phyloP scores from a whole-genome alignment of 1,140 invertebrate species.

The Littorina saxatilis region DNA sequence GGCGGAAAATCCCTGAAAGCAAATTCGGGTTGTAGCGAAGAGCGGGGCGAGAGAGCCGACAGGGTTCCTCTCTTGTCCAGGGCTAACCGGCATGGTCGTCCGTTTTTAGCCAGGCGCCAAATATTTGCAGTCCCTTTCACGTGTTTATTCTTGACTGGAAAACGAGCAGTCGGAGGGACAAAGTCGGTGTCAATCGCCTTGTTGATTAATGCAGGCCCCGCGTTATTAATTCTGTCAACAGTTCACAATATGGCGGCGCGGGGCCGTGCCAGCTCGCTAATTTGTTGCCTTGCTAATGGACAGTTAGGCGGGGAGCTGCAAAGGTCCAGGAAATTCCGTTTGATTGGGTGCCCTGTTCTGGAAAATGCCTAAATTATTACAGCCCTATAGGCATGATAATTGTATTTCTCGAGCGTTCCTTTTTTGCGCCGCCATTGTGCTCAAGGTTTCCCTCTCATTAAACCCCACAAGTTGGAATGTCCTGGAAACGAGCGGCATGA shows the following conservation, averaged over 20 bases:
- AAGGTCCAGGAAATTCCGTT: too few relatives aligned
- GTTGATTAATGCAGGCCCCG: slow-evolving; percentile 34
- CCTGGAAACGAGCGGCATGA: too few relatives aligned
- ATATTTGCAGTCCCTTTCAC: slow-evolving; percentile 32
- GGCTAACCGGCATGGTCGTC: neutral
- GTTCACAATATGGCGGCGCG: slow-evolving; percentile 17
- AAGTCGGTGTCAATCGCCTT: slow-evolving; percentile 37
- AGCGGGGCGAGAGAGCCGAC: slow-evolving; percentile 18
- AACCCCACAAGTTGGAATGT: too few relatives aligned
- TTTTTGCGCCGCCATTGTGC: too few relatives aligned
- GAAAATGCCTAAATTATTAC: too few relatives aligned
- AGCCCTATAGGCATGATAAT: too few relatives aligned
- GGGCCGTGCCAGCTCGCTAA: slow-evolving; percentile 12
- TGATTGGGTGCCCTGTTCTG: too few relatives aligned
- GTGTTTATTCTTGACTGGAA: slow-evolving; percentile 34
- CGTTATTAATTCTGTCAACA: slow-evolving; percentile 42
- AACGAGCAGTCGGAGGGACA: slow-evolving; percentile 22
- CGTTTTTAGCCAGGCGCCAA: slow-evolving; percentile 29
- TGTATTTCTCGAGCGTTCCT: too few relatives aligned
- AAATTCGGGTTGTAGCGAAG: slow-evolving; percentile 40
- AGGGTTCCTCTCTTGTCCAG: slow-evolving; percentile 9
- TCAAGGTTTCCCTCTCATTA: too few relatives aligned
- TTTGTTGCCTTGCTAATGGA: slow-evolving; percentile 21
- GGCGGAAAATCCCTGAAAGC: slow-evolving; percentile 39
- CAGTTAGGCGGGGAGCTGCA: too few relatives aligned